Base-by-base conservation (phyloP, 2,888 invertebrate genomes). In the Nezara viridula region DNA sequence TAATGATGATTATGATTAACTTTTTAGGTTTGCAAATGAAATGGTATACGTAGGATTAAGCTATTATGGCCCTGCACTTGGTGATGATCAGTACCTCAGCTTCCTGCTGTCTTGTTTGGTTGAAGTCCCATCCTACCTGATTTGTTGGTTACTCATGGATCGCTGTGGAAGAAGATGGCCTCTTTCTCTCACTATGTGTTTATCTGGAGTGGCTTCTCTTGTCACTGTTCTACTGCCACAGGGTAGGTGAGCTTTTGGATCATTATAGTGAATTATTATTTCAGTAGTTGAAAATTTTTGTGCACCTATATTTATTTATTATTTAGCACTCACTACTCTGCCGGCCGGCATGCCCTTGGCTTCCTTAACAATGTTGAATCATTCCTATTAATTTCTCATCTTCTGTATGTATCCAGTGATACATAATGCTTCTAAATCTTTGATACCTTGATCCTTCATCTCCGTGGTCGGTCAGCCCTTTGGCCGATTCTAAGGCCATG, bases 31-130 rank as follows among this genome's bases (percentile, higher is more conserved):
- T 92, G 97, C 98, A 86, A 98, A 97, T 91, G 97, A 98, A 92
- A 97, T 97, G 93, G 98, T 98, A 4, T 98, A 98, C 92, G 96
- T 98, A 32, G 98, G 98, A 0, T 94, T 98, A 66, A 98, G 97
- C 91, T 98, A 98, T 92, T 98, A 98, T 92, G 97, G 98, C 0
- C 98, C 98, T 19, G 96, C 97, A 1, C 94, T 98, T 88, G 98
- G 98, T 19, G 96, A 94, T 92, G 96, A 98, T 92, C 96, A 97
- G 92, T 97, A 98, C 93, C 94, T 98, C 92, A 98, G 97, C 92
- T 98, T 98, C 92, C 95, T 98, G 90, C 94, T 98, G 85, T 97
- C 97, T 5, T 97, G 97, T 0, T 95, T 96, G 0, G 97, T 98
- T 9, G 98, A 98, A 93, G 95, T 98, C 91, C 98, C 98, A 0